phyloP scores from a whole-genome alignment of 1,140 invertebrate genomes.

The Pomacea maculata region DNA sequence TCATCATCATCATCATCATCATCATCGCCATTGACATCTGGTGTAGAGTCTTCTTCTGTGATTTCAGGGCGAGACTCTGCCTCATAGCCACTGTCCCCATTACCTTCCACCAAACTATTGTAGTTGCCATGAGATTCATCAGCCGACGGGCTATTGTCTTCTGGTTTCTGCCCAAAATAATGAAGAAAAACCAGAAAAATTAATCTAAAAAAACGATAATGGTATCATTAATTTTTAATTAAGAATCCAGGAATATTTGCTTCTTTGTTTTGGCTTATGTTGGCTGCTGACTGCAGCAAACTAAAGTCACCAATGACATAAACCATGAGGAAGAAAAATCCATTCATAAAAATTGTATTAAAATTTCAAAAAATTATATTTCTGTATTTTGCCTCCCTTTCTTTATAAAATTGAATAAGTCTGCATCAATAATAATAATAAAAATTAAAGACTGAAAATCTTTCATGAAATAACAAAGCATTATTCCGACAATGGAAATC shows the following conservation, averaged over 20 bases:
- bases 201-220: background rate
- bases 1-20: slow-evolving; percentile 6
- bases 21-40: slow-evolving; percentile 18
- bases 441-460: too few relatives aligned
- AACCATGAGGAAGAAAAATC: background rate
- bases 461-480: too few relatives aligned
- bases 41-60: slow-evolving; percentile 43
- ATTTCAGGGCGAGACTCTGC: slow-evolving; percentile 50
- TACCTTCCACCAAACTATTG: slow-evolving; percentile 38
- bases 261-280: too few relatives aligned
- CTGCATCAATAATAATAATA: too few relatives aligned
- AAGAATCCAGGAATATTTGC: too few relatives aligned
- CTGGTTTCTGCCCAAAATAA: slow-evolving; percentile 16
- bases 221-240: background rate
- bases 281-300: too few relatives aligned
- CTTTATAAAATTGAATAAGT: too few relatives aligned
- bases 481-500: too few relatives aligned
- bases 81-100: slow-evolving; percentile 52
- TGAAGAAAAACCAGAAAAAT: background rate
- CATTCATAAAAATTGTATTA: background rate
- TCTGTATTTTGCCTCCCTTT: background rate
- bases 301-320: too few relatives aligned
- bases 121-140: slow-evolving; percentile 22
- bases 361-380: background rate
- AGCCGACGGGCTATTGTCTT: slow-evolving; percentile 8